Base-by-base conservation (phyloP, 1,140 invertebrate species). In the Caerostris extrusa region DNA sequence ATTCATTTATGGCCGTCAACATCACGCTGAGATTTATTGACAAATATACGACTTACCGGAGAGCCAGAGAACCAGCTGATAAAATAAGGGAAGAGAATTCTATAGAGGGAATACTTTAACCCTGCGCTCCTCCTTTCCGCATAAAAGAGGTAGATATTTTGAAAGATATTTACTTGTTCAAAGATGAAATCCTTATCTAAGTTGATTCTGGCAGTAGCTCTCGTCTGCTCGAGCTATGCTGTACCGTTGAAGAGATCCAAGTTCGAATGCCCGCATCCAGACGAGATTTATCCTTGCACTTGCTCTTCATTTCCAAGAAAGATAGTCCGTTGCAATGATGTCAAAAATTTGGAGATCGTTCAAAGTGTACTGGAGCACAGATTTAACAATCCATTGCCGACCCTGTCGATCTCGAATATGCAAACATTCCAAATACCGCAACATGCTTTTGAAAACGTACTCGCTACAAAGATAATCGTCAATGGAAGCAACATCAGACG, bases 71-170 rank as follows among this genome's bases (percentile, higher is more conserved):
- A 67, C 93, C 93, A 56, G 93, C 85, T 69, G 87, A 93, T 14
- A 67, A 69, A 50, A 88, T 87, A 71, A 53, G 83, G 0, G 67
- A 87, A 53, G 91, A 93, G 58, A 53, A 88, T 77, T 93, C 91
- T 93, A 93, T 93, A 93, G 83, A 93, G 50, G 83, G 34, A 77
- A 87, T 93, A 71, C 58, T 93, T 19, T 93, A 93, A 93, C 86
- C 91, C 50, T 5, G 14, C 5, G 10, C 14, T 17, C 12, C 10
- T 6, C n/a, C 7, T 69, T 34, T n/a, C 53, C 19, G 58, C 19
- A 91, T 53, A 85, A 61, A 50, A 85, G 57, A 85, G 83, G 83
- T 10, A 85, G 58, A 85, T 85, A 85, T 85, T 85, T 14, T 85
- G 83, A 12, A 60, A 85, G 53, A 85, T 85, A 88, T 88, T 64